Percentiles rank a stretch among this genome's conserved stretches.
Evolutionary conservation across 2,113 vertebrate species (phyloP).

Genomic region (Odontesthes bonariensis): DNA sequence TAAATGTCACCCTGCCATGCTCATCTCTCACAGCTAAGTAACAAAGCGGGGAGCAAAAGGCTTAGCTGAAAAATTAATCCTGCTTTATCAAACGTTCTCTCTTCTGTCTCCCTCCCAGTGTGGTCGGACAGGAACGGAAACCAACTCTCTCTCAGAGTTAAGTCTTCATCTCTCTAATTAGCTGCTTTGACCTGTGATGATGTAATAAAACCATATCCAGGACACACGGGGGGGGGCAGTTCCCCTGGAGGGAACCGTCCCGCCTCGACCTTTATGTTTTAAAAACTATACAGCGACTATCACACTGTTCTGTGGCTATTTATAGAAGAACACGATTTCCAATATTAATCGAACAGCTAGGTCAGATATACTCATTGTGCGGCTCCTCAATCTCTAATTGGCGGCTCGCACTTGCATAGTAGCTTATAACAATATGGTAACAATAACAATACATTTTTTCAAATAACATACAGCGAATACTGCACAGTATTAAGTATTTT

Average conservation of each 20-base stretch:
- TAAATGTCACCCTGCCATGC: conserved; percentile 39
- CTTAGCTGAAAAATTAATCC: conserved; percentile 24
- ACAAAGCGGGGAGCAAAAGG: conserved; percentile 18
- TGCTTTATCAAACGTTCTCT: conserved; percentile 31
- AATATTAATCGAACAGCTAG: no score
- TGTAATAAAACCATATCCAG: conserved; percentile 32
- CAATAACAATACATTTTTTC: no score
- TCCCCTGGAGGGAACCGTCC: conserved; percentile 4
- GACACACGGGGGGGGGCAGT: not conserved
- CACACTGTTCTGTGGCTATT: not conserved
- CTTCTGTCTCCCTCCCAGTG: conserved; percentile 9
- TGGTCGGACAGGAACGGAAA: conserved; percentile 7
- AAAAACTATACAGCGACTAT: conserved; percentile 7
- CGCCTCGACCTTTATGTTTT: conserved; percentile 8
- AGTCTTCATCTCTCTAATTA: conserved; percentile 32
- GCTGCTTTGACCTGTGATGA: conserved; percentile 31
- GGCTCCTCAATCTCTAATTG: no score
- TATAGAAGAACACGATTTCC: not conserved
- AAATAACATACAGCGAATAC: no score
- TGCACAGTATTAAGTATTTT: no score
- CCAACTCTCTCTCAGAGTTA: not conserved
- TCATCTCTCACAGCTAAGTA: conserved; percentile 32
- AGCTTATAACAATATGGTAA: no score
- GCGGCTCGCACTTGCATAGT: no score
- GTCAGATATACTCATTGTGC: no score